These are phyloP conservation scores for Acipenser ruthenus DNA, from an alignment of 2,797 vertebrate genomes.

Conservation along the genomic window DNA sequence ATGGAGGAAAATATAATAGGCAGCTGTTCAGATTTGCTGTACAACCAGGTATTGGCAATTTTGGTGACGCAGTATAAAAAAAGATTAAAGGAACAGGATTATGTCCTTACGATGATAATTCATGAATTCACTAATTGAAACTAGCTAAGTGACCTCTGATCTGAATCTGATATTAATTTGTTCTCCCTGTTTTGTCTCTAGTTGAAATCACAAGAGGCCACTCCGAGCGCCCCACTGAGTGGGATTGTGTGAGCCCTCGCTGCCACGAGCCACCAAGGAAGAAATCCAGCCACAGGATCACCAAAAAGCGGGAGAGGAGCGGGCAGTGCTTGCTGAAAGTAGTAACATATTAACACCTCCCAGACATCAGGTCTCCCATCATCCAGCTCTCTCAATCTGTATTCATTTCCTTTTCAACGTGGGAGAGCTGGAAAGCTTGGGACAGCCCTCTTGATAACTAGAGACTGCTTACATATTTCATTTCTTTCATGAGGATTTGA, in stretches of 20 bases:
- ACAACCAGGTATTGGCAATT: too few species aligned
- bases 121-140: too few species aligned
- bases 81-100: too few species aligned
- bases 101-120: too few species aligned
- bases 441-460: constrained; percentile 14
- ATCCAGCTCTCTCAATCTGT: background rate
- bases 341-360: constrained; percentile 21
- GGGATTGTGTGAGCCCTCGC: constrained; percentile 46
- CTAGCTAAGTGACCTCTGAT: background rate
- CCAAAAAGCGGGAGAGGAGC: constrained; percentile 36
- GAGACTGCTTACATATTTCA: constrained; percentile 9
- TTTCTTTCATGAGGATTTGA: constrained; percentile 12
- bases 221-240: constrained; percentile 40
- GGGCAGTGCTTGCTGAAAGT: constrained; percentile 34
- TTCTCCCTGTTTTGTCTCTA: constrained; percentile 32
- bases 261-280: constrained; percentile 33
- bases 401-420: background rate
- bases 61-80: too few species aligned
- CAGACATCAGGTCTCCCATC: constrained; percentile 43
- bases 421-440: background rate
- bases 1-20: too few species aligned
- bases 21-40: too few species aligned
- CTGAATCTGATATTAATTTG: constrained; percentile 11
- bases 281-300: constrained; percentile 29
- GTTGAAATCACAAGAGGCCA: constrained; percentile 55